Percentiles rank a stretch among this genome's conserved stretches.
phyloP scores from a whole-genome alignment of 23 tunicate genomes.

The Phallusia fumigata region DNA sequence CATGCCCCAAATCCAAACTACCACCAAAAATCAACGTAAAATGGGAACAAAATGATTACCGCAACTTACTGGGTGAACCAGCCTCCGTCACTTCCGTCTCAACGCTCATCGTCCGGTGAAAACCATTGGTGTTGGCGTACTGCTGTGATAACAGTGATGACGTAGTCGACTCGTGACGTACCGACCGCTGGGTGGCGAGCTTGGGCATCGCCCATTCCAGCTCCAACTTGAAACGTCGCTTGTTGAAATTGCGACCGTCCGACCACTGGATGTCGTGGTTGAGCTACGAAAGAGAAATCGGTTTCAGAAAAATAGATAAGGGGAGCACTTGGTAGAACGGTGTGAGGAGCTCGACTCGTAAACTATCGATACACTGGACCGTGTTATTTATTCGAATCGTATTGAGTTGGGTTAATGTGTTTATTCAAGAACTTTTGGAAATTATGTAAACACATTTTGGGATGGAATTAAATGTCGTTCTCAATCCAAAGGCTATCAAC shows the following conservation, averaged over 20 bases:
- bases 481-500: no score
- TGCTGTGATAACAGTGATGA: constrained; percentile 12
- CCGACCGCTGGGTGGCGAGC: constrained; percentile 15
- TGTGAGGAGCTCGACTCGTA: no score
- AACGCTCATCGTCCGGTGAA: constrained; percentile 15
- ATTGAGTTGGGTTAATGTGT: no score
- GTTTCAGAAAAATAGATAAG: no score
- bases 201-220: constrained; percentile 53
- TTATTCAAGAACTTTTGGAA: no score
- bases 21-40: neutral
- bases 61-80: constrained; percentile 18
- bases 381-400: no score
- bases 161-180: constrained; percentile 16
- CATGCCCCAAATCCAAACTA: no score
- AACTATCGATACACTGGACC: no score
- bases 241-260: constrained; percentile 2
- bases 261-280: constrained; percentile 50
- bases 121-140: constrained; percentile 17
- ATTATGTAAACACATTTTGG: no score
- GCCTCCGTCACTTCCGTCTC: constrained; percentile 24
- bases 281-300: constrained; percentile 21
- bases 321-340: no score
- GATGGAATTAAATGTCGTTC: no score
- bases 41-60: neutral
- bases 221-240: constrained; percentile 6